Conservation (phyloP, 92 coral and sea anemone species). For the Palythoa caribaeorum region DNA sequence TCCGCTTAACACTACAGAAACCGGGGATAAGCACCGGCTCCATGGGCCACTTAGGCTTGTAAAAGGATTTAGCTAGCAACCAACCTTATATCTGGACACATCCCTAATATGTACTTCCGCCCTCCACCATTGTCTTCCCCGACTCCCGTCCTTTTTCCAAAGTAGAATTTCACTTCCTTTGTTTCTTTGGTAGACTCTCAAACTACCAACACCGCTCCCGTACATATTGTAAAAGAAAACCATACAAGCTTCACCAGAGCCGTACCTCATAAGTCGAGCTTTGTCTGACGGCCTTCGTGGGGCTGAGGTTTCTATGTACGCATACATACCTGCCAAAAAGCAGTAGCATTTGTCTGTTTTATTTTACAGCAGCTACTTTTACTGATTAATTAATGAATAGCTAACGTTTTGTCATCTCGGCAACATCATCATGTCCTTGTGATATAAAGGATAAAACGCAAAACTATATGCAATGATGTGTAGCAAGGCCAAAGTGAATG, state of each 20-base stretch:
- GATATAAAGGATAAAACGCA: no score
- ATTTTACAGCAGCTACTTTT: no score
- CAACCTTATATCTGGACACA: constrained; percentile 63
- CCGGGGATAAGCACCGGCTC: no score
- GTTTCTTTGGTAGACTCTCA: constrained; percentile 58
- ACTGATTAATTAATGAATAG: no score
- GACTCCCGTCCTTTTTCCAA: constrained; percentile 78
- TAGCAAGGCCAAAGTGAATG: no score
- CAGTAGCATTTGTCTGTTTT: neutral
- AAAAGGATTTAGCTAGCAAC: neutral
- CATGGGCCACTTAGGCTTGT: no score
- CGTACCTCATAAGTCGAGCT: constrained; percentile 76
- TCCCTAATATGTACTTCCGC: constrained; percentile 65
- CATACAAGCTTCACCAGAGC: constrained; percentile 69
- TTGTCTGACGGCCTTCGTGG: constrained; percentile 81
- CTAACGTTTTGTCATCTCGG: no score
- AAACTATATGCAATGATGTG: no score
- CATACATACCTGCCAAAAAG: constrained; percentile 73
- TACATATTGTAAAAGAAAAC: constrained; percentile 80
- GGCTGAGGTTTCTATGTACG: constrained; percentile 83
- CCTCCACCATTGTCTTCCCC: constrained; percentile 72
- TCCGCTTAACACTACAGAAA: no score
- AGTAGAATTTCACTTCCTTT: constrained; percentile 23
- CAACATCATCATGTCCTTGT: no score
- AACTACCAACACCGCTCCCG: constrained; percentile 73